These are phyloP conservation scores for Thecocarcelia acutangulata DNA, from an alignment of 2,888 invertebrate species.

Conservation along the genomic window DNA sequence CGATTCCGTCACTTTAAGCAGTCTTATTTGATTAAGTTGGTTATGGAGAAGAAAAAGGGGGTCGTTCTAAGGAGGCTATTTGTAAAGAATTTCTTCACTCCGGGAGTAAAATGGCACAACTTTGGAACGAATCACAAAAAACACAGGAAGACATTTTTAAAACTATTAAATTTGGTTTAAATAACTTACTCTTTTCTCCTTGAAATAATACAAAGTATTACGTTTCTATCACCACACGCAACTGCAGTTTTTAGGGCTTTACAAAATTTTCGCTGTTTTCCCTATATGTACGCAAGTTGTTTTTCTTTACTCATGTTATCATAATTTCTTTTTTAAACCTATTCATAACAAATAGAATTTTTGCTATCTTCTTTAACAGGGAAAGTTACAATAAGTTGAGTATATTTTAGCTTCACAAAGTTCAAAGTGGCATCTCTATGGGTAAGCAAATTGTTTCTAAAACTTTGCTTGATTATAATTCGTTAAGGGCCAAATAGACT, in stretches of 20 bases:
- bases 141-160: neutral
- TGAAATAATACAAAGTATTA: constrained; percentile 46
- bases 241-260: constrained; percentile 55
- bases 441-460: too few relatives aligned
- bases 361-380: constrained; percentile 15
- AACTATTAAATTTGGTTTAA: constrained; percentile 20
- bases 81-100: neutral
- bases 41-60: constrained; percentile 21
- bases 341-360: constrained; percentile 60
- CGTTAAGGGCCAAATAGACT: too few relatives aligned
- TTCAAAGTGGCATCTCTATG: too few relatives aligned
- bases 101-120: neutral
- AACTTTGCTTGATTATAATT: too few relatives aligned
- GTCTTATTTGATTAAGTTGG: constrained; percentile 57
- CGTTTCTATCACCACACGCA: constrained; percentile 55
- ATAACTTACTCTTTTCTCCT: constrained; percentile 47
- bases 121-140: neutral
- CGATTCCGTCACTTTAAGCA: constrained; percentile 51
- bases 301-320: constrained; percentile 37
- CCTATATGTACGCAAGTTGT: constrained; percentile 41
- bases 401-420: too few relatives aligned
- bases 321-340: constrained; percentile 23
- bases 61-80: constrained; percentile 4
- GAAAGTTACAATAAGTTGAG: neutral
- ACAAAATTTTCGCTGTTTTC: constrained; percentile 41